Evolutionary conservation across 2,888 invertebrate genomes (phyloP).

Genomic region (Mechanitis messenoides): DNA sequence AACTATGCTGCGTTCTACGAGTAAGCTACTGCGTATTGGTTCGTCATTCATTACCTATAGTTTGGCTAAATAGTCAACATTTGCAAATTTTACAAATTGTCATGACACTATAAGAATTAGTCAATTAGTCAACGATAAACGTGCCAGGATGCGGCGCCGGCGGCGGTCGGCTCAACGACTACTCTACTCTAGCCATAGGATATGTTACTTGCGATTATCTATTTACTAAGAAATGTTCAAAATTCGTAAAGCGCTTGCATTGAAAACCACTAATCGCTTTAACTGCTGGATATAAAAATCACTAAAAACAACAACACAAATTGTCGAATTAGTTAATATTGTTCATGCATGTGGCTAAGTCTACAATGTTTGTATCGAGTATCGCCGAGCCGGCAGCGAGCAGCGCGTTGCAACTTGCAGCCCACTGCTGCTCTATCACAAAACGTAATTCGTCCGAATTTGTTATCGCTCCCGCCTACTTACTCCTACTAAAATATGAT

Average conservation of each 20-base stretch:
- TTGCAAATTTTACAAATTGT: constrained; percentile 75
- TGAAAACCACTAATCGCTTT: constrained; percentile 41
- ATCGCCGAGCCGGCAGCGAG: constrained; percentile 53
- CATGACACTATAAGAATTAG: constrained; percentile 74
- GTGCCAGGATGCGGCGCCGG: constrained; percentile 47
- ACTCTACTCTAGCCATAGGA: constrained; percentile 48
- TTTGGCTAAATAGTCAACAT: constrained; percentile 76
- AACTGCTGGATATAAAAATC: constrained; percentile 41
- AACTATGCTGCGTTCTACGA: constrained; percentile 73
- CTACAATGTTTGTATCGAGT: constrained; percentile 34
- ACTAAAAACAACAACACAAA: constrained; percentile 45
- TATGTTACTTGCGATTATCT: constrained; percentile 59
- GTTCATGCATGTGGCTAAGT: constrained; percentile 46
- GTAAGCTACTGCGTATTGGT: constrained; percentile 76
- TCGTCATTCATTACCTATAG: constrained; percentile 74
- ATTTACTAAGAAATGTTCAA: constrained; percentile 45
- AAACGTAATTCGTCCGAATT: constrained; percentile 72
- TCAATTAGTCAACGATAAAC: constrained; percentile 72
- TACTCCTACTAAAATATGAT: constrained; percentile 70
- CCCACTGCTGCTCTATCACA: constrained; percentile 64
- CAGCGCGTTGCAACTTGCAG: constrained; percentile 40
- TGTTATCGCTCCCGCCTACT: constrained; percentile 73
- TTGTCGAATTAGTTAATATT: constrained; percentile 40
- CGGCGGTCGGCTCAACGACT: constrained; percentile 54
- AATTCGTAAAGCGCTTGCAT: constrained; percentile 54